Conservation (phyloP, 1,140 invertebrate species). For the Nomia melanderi region DNA sequence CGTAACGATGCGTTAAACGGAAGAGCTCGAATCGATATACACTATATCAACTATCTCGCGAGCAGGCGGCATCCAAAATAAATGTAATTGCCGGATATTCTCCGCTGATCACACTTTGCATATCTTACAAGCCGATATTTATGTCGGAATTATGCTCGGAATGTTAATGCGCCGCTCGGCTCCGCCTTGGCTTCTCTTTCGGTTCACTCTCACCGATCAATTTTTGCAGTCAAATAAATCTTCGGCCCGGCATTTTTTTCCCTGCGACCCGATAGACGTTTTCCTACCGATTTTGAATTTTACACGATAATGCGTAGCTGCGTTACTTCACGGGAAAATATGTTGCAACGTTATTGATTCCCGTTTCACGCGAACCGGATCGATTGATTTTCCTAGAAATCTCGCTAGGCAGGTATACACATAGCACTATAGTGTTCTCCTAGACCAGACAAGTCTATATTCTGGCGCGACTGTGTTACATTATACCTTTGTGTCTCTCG, state of each 20-base stretch:
- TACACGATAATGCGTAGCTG: background rate
- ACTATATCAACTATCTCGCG: slow-evolving; percentile 34
- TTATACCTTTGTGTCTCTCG: background rate
- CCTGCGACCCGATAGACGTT: background rate
- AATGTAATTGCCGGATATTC: slow-evolving; percentile 71
- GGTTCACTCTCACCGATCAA: slow-evolving; percentile 38
- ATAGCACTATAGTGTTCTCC: too few species aligned
- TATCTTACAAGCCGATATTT: slow-evolving; percentile 69
- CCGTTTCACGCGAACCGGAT: background rate
- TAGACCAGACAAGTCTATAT: too few species aligned
- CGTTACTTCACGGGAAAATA: background rate
- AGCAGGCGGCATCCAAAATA: slow-evolving; percentile 47
- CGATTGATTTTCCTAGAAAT: slow-evolving; percentile 32
- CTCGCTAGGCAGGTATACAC: too few species aligned
- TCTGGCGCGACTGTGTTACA: background rate
- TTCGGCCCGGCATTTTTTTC: background rate
- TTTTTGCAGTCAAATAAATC: slow-evolving; percentile 40
- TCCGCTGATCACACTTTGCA: slow-evolving; percentile 66
- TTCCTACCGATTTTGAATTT: background rate
- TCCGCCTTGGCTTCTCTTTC: slow-evolving; percentile 39
- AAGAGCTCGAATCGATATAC: slow-evolving; percentile 41
- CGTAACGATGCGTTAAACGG: slow-evolving; percentile 33
- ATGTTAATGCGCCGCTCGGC: slow-evolving; percentile 63
- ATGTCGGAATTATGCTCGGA: slow-evolving; percentile 66
- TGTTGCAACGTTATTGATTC: background rate